Conservation (phyloP, 2,797 vertebrate genomes). For the Acrossocheilus wenchowensis region DNA sequence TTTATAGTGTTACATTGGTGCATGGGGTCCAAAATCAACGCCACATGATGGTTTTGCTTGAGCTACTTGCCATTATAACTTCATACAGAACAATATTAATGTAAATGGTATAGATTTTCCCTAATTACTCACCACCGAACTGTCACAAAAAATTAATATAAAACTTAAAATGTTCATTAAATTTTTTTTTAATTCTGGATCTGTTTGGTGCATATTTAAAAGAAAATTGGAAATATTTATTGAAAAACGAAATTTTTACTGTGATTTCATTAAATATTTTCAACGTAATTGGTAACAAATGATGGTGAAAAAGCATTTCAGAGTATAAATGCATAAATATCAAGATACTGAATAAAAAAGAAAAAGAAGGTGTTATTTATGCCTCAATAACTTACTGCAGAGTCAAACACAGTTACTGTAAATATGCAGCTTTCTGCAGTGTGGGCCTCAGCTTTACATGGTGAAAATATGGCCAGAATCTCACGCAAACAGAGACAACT, state of each 20-base stretch:
- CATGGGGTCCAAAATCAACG: not conserved
- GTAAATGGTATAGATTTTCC: not conserved
- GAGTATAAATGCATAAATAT: not conserved
- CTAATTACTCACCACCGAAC: not conserved
- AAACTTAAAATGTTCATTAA: not conserved
- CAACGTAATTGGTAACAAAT: not conserved
- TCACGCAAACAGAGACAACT: slow-evolving; percentile 15
- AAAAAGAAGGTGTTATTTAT: not conserved
- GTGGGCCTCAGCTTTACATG: not conserved
- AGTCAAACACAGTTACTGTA: not conserved
- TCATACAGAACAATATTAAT: not conserved
- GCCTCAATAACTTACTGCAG: not conserved
- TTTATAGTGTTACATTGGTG: not conserved
- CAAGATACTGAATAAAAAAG: not conserved
- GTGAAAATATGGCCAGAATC: slow-evolving; percentile 22
- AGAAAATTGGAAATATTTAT: not conserved
- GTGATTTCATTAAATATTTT: not conserved
- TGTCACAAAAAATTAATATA: not conserved
- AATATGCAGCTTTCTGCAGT: not conserved
- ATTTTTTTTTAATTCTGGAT: not conserved
- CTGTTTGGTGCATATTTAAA: not conserved
- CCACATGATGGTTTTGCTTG: not conserved
- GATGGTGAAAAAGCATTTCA: not conserved
- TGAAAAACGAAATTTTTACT: not conserved
- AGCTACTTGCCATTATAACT: too few relatives aligned